These are phyloP conservation scores for Sarcophaga variegata DNA, from an alignment of 2,888 invertebrate genomes.

Conservation along the genomic window DNA sequence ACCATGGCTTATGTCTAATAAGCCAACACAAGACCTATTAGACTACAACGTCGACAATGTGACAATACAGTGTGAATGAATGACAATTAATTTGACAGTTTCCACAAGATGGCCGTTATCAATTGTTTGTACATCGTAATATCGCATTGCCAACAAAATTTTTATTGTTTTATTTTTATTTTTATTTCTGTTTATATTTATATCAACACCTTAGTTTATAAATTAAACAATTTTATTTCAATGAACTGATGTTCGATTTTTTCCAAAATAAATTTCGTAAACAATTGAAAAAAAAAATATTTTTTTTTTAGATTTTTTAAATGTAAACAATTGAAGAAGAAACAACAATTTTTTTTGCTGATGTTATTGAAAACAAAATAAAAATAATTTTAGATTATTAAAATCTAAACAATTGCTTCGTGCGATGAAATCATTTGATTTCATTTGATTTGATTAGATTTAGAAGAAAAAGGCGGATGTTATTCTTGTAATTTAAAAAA, in stretches of 20 bases:
- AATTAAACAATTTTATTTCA: background rate
- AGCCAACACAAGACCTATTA: no score
- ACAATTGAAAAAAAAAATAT: background rate
- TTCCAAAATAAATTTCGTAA: background rate
- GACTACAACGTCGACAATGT: no score
- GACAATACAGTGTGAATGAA: no score
- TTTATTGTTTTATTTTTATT: no score
- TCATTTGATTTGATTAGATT: slow-evolving; percentile 12
- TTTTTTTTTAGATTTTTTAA: no score
- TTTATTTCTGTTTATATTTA: background rate
- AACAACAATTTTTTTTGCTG: background rate
- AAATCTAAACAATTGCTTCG: slow-evolving; percentile 25
- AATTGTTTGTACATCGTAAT: no score
- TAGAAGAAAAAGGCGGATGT: slow-evolving; percentile 41
- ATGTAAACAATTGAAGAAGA: slow-evolving; percentile 14
- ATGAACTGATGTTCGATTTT: background rate
- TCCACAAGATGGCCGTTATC: no score
- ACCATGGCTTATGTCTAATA: no score
- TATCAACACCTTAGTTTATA: background rate
- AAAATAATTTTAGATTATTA: slow-evolving; percentile 13
- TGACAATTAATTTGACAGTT: no score
- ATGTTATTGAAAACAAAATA: background rate
- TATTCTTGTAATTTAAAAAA: background rate
- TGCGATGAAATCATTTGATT: slow-evolving; percentile 5
- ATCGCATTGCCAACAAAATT: no score